Conservation (phyloP, 1,140 invertebrate species). For the Pseudomyrmex concolor region DNA sequence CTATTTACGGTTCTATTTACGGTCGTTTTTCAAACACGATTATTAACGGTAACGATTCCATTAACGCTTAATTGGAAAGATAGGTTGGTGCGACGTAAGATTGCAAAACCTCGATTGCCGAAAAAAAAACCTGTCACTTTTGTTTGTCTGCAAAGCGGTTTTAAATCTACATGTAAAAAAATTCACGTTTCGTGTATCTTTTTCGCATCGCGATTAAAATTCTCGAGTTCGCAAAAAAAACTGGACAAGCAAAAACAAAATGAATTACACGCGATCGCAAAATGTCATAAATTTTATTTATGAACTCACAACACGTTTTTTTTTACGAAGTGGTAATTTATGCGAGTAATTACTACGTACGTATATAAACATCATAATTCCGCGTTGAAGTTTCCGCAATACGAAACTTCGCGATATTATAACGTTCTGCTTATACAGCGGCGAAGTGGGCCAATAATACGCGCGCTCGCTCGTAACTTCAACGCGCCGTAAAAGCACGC, state of each 20-base stretch:
- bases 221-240: too few species aligned
- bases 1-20: slow-evolving; percentile 4
- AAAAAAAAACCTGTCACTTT: slow-evolving; percentile 21
- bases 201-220: slow-evolving; percentile 3
- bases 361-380: slow-evolving; percentile 2
- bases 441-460: background rate
- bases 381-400: background rate
- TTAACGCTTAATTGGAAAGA: slow-evolving; percentile 47
- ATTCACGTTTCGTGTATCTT: background rate
- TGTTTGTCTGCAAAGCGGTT: background rate
- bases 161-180: background rate
- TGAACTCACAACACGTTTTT: background rate
- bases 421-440: slow-evolving; percentile 3
- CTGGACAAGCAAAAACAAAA: background rate
- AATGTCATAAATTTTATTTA: background rate
- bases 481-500: background rate
- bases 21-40: background rate
- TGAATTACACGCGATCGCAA: background rate
- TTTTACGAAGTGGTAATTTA: background rate
- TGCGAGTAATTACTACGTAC: slow-evolving; percentile 3
- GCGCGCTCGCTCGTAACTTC: background rate
- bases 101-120: slow-evolving; percentile 4
- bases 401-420: background rate
- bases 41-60: slow-evolving; percentile 45
- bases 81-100: background rate